Percentiles rank a stretch among this genome's conserved stretches.
phyloP scores from a whole-genome alignment of 2,113 vertebrate genomes.

The Periophthalmus modestus region DNA sequence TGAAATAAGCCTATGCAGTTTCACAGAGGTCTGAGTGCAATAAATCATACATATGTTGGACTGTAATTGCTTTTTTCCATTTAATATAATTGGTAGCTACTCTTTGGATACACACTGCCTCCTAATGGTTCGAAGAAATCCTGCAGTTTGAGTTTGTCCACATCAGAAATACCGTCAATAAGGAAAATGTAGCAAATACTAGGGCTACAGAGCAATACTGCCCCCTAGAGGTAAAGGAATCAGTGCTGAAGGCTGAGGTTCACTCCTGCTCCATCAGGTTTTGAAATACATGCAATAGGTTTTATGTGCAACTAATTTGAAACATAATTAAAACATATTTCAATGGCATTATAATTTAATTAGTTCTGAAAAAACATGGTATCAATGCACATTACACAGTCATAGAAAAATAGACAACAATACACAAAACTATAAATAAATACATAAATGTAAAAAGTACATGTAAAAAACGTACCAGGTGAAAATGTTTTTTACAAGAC shows the following conservation, averaged over 20 bases:
- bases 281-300: too few relatives aligned
- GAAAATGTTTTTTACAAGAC: neutral
- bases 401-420: neutral
- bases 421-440: neutral
- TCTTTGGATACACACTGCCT: conserved; percentile 36
- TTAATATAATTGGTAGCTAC: neutral
- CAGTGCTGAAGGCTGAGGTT: neutral
- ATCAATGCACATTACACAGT: neutral
- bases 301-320: neutral
- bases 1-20: conserved; percentile 17
- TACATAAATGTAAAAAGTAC: neutral
- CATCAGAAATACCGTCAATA: neutral
- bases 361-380: neutral
- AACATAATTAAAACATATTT: neutral
- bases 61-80: conserved; percentile 28
- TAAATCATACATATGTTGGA: conserved; percentile 11
- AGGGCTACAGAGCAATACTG: neutral
- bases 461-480: too few relatives aligned
- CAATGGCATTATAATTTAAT: neutral
- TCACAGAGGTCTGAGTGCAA: conserved; percentile 4
- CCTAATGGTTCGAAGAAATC: conserved; percentile 13
- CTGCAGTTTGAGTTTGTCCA: conserved; percentile 5
- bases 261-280: neutral
- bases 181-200: neutral
- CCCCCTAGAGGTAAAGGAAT: neutral